These are phyloP conservation scores for Callosobruchus maculatus DNA, from an alignment of 2,888 invertebrate genomes.

Conservation along the genomic window DNA sequence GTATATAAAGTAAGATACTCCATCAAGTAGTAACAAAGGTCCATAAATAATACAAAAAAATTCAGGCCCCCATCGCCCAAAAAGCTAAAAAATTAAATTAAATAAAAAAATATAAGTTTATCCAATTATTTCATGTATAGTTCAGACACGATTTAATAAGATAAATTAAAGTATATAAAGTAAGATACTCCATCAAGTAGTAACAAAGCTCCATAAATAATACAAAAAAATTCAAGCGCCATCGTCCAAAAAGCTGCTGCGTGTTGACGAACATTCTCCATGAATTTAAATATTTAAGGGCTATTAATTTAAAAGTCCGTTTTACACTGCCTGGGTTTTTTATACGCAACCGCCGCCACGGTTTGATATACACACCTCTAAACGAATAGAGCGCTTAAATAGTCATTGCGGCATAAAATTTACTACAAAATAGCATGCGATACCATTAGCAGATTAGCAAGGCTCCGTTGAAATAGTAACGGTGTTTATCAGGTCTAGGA, in stretches of 20 bases:
- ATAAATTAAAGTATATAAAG: no score
- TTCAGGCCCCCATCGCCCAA: no score
- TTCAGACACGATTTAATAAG: no score
- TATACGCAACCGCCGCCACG: background rate
- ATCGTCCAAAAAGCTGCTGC: background rate
- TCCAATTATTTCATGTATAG: no score
- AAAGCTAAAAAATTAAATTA: no score
- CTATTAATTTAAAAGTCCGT: background rate
- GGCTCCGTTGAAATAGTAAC: conserved; percentile 16
- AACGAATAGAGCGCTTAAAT: background rate
- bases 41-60: no score
- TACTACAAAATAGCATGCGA: conserved; percentile 26
- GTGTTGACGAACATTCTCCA: background rate
- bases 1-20: no score
- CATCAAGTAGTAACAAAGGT: no score
- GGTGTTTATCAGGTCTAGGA: no score
- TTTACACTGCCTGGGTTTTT: background rate
- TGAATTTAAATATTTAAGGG: background rate
- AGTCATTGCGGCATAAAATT: conserved; percentile 18
- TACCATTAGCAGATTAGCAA: conserved; percentile 31
- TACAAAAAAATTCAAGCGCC: background rate
- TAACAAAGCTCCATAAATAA: background rate
- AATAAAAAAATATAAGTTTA: no score
- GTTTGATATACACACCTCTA: background rate
- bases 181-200: no score